Evolutionary conservation across 2,888 invertebrate species (phyloP), one percentile per base, ranked within the genome.

Genomic region (Theodoxus fluviatilis): DNA sequence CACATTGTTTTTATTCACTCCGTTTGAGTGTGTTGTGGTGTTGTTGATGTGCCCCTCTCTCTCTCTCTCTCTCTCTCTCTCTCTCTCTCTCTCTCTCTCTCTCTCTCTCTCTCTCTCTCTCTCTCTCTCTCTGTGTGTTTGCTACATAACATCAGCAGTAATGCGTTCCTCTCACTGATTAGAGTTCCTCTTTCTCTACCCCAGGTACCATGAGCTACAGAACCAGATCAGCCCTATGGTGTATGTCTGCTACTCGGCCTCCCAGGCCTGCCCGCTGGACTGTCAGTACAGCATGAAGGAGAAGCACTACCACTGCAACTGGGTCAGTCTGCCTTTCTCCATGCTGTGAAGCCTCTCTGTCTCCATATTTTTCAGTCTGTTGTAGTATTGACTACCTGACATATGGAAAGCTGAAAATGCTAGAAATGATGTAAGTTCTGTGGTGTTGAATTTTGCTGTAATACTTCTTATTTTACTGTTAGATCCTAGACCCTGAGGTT

Each of bases 301-400:
- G 75, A 93, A 92, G 66, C 95, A 95, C 83, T 95, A 93, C 83
- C 95, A 96, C 84, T 96, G 95, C 88, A 93, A 92, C 83, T 94
- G 94, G 94, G 93, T 93, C 89, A 88, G 91, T 85, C 33, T 33
- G 7, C 18, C 31, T 12, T 18, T 37, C n/a, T 35, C 15, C 49
- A n/a, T 9, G 61, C 1, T 31, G 12, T 59, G 40, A 18, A 43
- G 28, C 25, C 31, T 85, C 18, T n/a, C 31, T 15, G 22, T n/a
- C 28, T 55, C 25, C 33, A 31, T 25, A 43, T 65, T 37, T 77
- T 81, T 67, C 79, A 83, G 83, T 76, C 80, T 74, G 82, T n/a
- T n/a, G n/a, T n/a, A n/a, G n/a, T n/a, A n/a, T n/a, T n/a, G n/a
- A n/a, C n/a, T n/a, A n/a, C n/a, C n/a, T n/a, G n/a, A n/a, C n/a